Evolutionary conservation across 92 coral and sea anemone genomes (phyloP), one percentile per base, ranked within the genome.

Genomic region (Zoanthus sansibaricus): DNA sequence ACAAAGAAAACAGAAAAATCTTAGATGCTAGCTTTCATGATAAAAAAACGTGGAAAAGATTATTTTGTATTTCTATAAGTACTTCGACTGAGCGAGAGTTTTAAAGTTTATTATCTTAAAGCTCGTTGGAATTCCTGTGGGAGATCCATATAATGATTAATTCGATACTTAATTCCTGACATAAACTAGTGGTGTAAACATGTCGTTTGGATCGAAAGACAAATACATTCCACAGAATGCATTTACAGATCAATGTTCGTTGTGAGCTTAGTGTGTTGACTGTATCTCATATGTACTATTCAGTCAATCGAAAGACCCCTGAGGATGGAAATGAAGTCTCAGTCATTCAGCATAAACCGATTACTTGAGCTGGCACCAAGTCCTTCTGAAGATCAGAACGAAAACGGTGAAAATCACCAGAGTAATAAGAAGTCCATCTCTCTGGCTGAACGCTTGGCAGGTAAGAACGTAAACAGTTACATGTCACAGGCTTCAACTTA

Each of bases 361-460:
- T 88, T 91, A 20, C 83, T 91, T 3, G 91, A 91, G 87, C 78
- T 87, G 37, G 87, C 89, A 59, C 83, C 90, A 5, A 70, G 91
- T 30, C 77, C 86, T 72, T 44, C 89, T 66, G 79, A 56, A 15
- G 67, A 68, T 20, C 74, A 48, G 30, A 66, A 61, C 51, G 78
- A 83, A 30, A 71, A 79, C 55, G 92, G 85, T 75, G 77, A 68
- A 51, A 71, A 58, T 74, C 79, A 52, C 8, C 74, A 66, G 20
- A 72, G 51, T 21, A 61, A 77, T 47, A 54, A 75, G 61, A 80
- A 71, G 20, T 69, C 89, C n/a, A 92, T 92, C 91, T 94, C 98
- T 75, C 86, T 94, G 68, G 98, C 98, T 14, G 98, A 94, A 69
- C 94, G 98, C 59, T 92, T 94, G 70, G 98, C 98, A 92, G 98